Evolutionary conservation across 2,888 invertebrate genomes (phyloP).

Genomic region (Drosophila barbarae): DNA sequence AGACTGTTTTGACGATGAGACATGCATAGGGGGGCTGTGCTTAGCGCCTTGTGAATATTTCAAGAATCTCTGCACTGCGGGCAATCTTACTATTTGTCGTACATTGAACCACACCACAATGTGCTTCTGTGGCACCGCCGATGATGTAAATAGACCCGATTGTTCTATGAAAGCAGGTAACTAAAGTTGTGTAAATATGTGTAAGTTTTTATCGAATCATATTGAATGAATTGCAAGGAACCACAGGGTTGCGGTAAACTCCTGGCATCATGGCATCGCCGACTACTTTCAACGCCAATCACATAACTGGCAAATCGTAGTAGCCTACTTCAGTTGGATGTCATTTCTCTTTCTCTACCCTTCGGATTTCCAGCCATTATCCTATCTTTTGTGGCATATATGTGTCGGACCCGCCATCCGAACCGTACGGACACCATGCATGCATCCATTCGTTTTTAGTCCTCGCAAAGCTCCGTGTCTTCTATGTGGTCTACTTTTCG

Average conservation of each 20-base stretch:
- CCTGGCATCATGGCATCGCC: slow-evolving; percentile 54
- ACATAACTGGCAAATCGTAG: slow-evolving; percentile 61
- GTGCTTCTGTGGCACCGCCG: slow-evolving; percentile 81
- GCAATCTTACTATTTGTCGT: slow-evolving; percentile 80
- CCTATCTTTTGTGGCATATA: slow-evolving; percentile 46
- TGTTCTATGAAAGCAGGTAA: slow-evolving; percentile 84
- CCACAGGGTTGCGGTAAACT: slow-evolving; percentile 66
- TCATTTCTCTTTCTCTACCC: slow-evolving; percentile 49
- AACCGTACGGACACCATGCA: slow-evolving; percentile 55
- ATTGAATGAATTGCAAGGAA: slow-evolving; percentile 67
- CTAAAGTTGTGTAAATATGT: slow-evolving; percentile 69
- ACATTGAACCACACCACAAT: slow-evolving; percentile 81
- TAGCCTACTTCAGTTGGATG: slow-evolving; percentile 63
- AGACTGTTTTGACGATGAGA: slow-evolving; percentile 80
- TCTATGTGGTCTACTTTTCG: slow-evolving; percentile 46
- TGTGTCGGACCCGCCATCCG: slow-evolving; percentile 38
- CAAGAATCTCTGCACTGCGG: slow-evolving; percentile 69
- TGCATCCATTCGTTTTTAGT: slow-evolving; percentile 51
- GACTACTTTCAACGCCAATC: slow-evolving; percentile 65
- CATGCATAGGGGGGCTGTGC: slow-evolving; percentile 81
- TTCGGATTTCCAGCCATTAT: slow-evolving; percentile 51
- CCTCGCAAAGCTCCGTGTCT: slow-evolving; percentile 56
- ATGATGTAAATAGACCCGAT: slow-evolving; percentile 80
- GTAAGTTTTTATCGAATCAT: slow-evolving; percentile 56
- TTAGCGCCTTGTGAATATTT: slow-evolving; percentile 81